Evolutionary conservation across 1,140 invertebrate species (phyloP), one percentile per base, ranked within the genome.

Genomic region (Cotesia glomerata): DNA sequence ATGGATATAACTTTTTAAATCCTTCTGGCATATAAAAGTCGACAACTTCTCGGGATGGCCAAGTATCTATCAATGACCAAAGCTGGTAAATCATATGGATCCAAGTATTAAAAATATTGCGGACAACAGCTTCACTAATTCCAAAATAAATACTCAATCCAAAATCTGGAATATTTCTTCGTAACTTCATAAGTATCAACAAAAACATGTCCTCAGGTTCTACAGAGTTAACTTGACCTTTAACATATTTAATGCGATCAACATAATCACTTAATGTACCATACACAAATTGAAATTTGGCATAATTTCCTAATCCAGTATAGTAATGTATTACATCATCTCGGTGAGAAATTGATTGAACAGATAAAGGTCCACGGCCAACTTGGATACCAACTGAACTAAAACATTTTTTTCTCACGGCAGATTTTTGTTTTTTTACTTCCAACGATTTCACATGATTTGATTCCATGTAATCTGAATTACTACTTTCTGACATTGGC

Each of bases 91-190:
- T 77, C 63, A 78, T 81, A 72, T 74, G 73, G 16, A 83, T 71
- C 81, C 78, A 82, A 8, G 74, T 76, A 56, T 75, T 63, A 54
- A 77, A 78, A 51, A 83, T 76, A 71, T 79, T 81, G 34, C 26
- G 13, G 0, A 81, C 78, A 67, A 56, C 34, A 11, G 18, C 52
- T 67, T 78, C 74, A 18, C 54, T 67, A 52, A 82, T 71, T 16
- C 73, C 68, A 73, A 83, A 81, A 51, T 77, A 58, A 9, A 69
- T 18, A 52, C 74, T 72, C 4, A 81, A 32, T 76, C 80, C 79
- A 73, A 74, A 76, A 69, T 79, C 74, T 16, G 66, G 62, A 26
- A 52, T 77, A 56, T 76, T 70, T 62, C 56, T 56, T 51, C 79
- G 66, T 11, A 80, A 56, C 72, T 81, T 80, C 61, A 78, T 74